Base-by-base conservation (phyloP, 2,113 vertebrate genomes). In the Regulus satrapa region DNA sequence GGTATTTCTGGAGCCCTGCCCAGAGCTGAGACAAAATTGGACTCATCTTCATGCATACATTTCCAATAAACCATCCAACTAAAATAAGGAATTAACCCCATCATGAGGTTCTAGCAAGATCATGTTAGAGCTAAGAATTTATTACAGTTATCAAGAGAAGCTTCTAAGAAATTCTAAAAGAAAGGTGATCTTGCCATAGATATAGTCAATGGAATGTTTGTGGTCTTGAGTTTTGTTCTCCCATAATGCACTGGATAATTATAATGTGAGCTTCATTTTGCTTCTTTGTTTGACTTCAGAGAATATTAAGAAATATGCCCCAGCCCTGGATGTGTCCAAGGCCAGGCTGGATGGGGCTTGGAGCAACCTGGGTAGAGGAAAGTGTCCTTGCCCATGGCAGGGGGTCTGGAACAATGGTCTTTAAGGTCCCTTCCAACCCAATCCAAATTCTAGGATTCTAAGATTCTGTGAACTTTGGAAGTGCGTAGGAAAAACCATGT, bases 11-110 rank as follows among this genome's bases (percentile, higher is more conserved):
- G 95, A 96, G 67, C 59, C 2, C 5, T 90, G 92, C 96, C 95
- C 82, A 71, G 93, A 96, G 21, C 12, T 88, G 89, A 96, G 82
- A 93, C 75, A 96, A 97, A 96, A 96, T 85, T 94, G 96, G 92
- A 96, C 90, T 96, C 94, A 96, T 94, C 82, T 92, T 92, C 85
- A 86, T 59, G 82, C 85, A 96, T 83, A 85, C 19, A 96, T 88
- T 96, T 94, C 79, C 88, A 93, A 86, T 74, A 90, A 80, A 94
- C 48, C 78, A 89, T 41, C 67, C 74, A 88, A 90, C 78, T 96
- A 95, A 96, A 92, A 86, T 80, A 92, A 80, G 71, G 55, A 56
- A 83, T 88, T 90, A 83, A 93, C 48, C 84, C 82, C 59, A 94
- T 95, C 92, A 90, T 21, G 12, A 95, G 85, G 58, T 85, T 76